These are phyloP conservation scores for Perizoma affinitatum DNA, from an alignment of 2,888 invertebrate species.

Conservation along the genomic window DNA sequence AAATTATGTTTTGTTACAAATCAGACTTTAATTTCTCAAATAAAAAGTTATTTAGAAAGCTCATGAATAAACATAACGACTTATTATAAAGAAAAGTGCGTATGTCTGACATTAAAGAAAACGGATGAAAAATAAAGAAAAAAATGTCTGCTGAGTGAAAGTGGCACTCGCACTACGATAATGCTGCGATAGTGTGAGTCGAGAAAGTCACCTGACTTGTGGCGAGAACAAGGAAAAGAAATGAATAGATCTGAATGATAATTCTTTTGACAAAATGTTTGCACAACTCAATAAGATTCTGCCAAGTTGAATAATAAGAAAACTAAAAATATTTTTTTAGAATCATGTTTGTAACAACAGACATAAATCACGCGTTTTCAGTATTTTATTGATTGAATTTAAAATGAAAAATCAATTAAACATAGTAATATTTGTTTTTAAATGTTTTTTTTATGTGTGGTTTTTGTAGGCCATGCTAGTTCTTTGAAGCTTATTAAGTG, in stretches of 20 bases:
- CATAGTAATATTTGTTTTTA: too few species aligned
- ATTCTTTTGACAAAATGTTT: not conserved
- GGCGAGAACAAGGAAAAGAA: slow-evolving; percentile 38
- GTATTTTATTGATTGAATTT: too few species aligned
- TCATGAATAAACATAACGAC: slow-evolving; percentile 28
- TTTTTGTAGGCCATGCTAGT: too few species aligned
- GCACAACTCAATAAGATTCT: too few species aligned
- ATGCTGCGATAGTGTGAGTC: slow-evolving; percentile 60
- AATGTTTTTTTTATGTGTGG: too few species aligned
- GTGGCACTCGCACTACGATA: slow-evolving; percentile 64
- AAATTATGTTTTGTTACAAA: too few species aligned
- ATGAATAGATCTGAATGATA: slow-evolving; percentile 46
- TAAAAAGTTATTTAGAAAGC: slow-evolving; percentile 19
- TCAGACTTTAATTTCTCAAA: not conserved
- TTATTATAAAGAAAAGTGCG: slow-evolving; percentile 34
- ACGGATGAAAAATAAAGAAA: slow-evolving; percentile 58
- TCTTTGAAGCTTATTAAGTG: too few species aligned
- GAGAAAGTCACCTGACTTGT: slow-evolving; percentile 68
- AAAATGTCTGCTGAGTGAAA: slow-evolving; percentile 70
- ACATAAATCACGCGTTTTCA: too few species aligned
- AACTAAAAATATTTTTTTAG: too few species aligned
- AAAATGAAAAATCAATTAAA: too few species aligned
- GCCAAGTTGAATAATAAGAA: too few species aligned
- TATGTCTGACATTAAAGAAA: slow-evolving; percentile 44
- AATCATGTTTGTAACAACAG: too few species aligned